Evolutionary conservation across 92 coral and sea anemone genomes (phyloP).

Genomic region (Heteractis magnifica): DNA sequence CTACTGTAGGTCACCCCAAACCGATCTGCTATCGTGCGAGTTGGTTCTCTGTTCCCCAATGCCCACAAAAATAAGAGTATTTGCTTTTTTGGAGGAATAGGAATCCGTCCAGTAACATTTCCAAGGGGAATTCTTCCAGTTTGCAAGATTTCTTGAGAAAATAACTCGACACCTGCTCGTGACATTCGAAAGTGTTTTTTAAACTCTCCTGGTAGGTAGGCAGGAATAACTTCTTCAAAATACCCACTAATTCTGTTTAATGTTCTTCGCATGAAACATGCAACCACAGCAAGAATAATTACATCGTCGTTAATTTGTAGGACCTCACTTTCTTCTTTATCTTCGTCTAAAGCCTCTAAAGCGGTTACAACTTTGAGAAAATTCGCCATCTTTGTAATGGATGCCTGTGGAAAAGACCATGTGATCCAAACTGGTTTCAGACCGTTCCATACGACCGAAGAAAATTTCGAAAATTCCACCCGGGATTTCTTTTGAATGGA

Average conservation of each 20-base stretch:
- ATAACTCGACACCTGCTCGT: slow-evolving; percentile 40
- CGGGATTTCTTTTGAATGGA: slow-evolving; percentile 34
- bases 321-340: neutral
- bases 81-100: slow-evolving; percentile 46
- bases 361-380: neutral
- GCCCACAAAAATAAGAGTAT: too few species aligned
- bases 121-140: slow-evolving; percentile 47
- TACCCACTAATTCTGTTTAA: slow-evolving; percentile 29
- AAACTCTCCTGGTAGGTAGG: slow-evolving; percentile 21
- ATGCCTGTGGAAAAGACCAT: neutral
- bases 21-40: slow-evolving; percentile 43
- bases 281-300: slow-evolving; percentile 16
- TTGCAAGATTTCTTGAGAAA: slow-evolving; percentile 49
- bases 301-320: slow-evolving; percentile 22
- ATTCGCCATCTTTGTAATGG: slow-evolving; percentile 27
- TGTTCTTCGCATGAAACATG: slow-evolving; percentile 38
- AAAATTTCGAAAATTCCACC: slow-evolving; percentile 30
- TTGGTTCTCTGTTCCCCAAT: slow-evolving; percentile 36
- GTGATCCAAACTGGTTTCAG: neutral
- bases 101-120: slow-evolving; percentile 46
- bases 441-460: slow-evolving; percentile 36
- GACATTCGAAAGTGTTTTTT: slow-evolving; percentile 31
- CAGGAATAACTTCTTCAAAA: slow-evolving; percentile 34
- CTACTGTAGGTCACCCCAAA: slow-evolving; percentile 54
- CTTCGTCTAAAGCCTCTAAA: neutral